Percentiles rank a stretch among this genome's conserved stretches.
phyloP scores from a whole-genome alignment of 2,888 invertebrate species.

The Ophioninae sp. region DNA sequence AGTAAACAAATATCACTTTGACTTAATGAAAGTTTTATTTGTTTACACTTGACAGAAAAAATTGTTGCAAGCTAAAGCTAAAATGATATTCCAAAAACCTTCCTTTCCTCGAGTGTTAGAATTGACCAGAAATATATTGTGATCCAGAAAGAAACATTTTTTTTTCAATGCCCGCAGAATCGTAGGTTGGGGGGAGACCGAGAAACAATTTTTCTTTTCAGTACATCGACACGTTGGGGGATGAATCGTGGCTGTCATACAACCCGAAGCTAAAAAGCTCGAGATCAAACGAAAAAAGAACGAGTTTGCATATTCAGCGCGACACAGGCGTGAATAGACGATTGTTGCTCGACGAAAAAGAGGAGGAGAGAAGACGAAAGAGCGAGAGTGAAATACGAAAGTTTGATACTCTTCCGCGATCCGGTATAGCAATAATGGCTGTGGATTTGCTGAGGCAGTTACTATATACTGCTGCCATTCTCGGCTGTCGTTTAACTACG shows the following conservation, averaged over 20 bases:
- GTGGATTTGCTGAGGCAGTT: conserved; percentile 2
- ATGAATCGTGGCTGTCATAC: conserved; percentile 30
- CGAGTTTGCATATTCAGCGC: conserved; percentile 35
- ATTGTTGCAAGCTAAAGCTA: too few species aligned
- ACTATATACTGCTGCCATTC: conserved; percentile 9
- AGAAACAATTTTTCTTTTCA: not conserved
- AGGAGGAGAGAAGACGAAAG: conserved; percentile 32
- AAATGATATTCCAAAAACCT: too few species aligned
- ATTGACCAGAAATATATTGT: too few species aligned
- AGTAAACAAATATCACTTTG: too few species aligned
- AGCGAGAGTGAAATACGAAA: conserved; percentile 53
- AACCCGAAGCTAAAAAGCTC: conserved; percentile 11
- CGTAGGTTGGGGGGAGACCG: not conserved
- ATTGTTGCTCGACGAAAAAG: not conserved
- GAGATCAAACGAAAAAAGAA: conserved; percentile 25
- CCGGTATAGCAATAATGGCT: conserved; percentile 5
- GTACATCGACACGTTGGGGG: conserved; percentile 18
- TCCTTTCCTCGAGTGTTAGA: too few species aligned
- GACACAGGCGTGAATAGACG: conserved; percentile 15
- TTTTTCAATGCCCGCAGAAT: not conserved
- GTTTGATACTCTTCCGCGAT: conserved; percentile 21
- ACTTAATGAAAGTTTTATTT: too few species aligned
- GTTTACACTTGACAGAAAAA: too few species aligned
- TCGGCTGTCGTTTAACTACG: conserved; percentile 15
- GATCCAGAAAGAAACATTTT: not conserved